Conservation (phyloP, 2,113 vertebrate species). For the Vulpes lagopus region DNA sequence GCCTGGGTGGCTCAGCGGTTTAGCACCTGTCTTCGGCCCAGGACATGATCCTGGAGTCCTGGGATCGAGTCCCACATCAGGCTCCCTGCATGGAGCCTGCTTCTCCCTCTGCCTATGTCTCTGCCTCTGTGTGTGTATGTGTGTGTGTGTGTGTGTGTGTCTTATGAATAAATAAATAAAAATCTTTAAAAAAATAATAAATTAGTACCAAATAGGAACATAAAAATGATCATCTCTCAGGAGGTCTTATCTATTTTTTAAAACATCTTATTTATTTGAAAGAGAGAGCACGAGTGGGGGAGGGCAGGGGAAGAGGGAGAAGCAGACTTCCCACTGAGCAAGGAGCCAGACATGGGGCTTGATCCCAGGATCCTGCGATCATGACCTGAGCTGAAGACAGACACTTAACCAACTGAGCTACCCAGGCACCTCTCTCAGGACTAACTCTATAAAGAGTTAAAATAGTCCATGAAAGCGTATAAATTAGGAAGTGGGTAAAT, state of each 20-base stretch:
- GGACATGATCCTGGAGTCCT: not conserved
- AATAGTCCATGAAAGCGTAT: not conserved
- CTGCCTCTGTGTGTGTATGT: not conserved
- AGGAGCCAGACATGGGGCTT: too few species aligned
- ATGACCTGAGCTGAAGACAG: too few species aligned
- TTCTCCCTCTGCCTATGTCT: not conserved
- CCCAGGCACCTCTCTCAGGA: too few species aligned
- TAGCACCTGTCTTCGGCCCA: not conserved
- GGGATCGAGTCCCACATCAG: fast-evolving
- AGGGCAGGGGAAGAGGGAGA: too few species aligned
- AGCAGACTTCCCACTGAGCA: too few species aligned
- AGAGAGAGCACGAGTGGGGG: too few species aligned
- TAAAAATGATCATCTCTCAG: too few species aligned
- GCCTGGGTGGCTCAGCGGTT: not conserved
- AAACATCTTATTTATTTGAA: too few species aligned
- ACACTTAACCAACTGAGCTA: too few species aligned
- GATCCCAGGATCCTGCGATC: too few species aligned
- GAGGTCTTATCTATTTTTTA: too few species aligned
- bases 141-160: not conserved
- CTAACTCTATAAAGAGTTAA: not conserved
- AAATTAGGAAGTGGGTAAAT: not conserved
- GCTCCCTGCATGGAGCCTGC: not conserved
- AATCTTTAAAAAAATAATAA: not conserved
- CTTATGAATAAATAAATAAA: not conserved
- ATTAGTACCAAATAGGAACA: too few species aligned